phyloP scores from a whole-genome alignment of 1,140 invertebrate species.

The Cryptotermes secundus region DNA sequence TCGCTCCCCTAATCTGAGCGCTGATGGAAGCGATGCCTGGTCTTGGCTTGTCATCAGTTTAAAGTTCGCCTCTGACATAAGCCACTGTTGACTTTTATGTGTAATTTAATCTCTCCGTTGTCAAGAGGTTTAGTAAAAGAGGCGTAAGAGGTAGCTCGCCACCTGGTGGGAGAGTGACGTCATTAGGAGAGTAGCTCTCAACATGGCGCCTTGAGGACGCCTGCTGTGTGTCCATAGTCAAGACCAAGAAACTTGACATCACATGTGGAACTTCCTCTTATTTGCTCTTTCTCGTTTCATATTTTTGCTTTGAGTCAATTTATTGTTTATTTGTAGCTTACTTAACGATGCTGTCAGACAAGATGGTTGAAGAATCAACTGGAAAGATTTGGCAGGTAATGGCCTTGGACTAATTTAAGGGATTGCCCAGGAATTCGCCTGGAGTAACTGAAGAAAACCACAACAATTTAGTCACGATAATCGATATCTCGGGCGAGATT shows the following conservation, averaged over 20 bases:
- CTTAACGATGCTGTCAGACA: no score
- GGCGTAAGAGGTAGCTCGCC: neutral
- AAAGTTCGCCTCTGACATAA: neutral
- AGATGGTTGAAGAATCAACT: no score
- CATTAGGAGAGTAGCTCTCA: constrained; percentile 6
- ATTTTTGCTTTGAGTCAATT: neutral
- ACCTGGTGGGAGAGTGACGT: constrained; percentile 16
- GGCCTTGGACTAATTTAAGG: no score
- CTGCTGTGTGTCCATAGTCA: neutral
- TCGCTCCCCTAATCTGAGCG: neutral
- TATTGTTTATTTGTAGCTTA: no score
- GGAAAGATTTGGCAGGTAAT: no score
- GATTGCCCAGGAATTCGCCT: no score
- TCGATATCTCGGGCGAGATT: no score
- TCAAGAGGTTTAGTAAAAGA: neutral
- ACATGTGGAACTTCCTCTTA: neutral
- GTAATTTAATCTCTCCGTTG: constrained; percentile 12
- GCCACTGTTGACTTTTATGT: constrained; percentile 14
- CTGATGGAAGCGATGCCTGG: neutral
- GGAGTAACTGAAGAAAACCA: no score
- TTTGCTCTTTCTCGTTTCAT: neutral
- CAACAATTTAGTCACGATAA: no score
- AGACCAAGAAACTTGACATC: neutral
- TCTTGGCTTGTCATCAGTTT: neutral
- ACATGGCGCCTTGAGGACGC: neutral